Evolutionary conservation across 2,888 invertebrate species (phyloP).

Genomic region (Cheilosia vernalis): DNA sequence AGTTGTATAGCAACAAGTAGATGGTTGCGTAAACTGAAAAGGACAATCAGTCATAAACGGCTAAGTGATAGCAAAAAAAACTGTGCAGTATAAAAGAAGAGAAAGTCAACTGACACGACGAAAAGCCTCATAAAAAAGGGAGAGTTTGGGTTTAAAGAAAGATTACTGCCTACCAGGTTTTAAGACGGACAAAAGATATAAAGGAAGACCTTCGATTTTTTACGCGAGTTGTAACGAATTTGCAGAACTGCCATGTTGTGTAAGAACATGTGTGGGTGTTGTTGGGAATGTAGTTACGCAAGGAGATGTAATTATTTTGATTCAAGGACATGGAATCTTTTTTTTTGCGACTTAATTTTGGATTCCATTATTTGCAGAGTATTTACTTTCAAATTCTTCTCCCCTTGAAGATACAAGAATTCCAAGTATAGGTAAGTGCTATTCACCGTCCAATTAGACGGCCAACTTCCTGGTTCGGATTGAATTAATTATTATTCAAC

Average conservation of each 20-base stretch:
- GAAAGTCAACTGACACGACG: slow-evolving; percentile 2
- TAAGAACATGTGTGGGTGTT: slow-evolving; percentile 13
- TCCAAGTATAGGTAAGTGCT: too few species aligned
- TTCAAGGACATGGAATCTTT: neutral
- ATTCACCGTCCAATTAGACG: slow-evolving; percentile 49
- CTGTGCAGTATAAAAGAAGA: slow-evolving; percentile 25
- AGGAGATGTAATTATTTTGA: neutral
- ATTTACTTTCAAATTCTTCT: too few species aligned
- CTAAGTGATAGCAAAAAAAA: neutral
- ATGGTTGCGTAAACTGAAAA: slow-evolving; percentile 22
- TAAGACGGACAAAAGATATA: neutral
- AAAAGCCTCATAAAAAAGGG: slow-evolving; percentile 13
- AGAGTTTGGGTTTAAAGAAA: neutral
- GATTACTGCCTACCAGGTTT: neutral
- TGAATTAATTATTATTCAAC: slow-evolving; percentile 75
- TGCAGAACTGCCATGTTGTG: neutral
- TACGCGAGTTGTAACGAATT: slow-evolving; percentile 30
- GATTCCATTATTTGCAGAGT: too few species aligned
- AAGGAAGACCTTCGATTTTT: slow-evolving; percentile 41
- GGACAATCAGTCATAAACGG: slow-evolving; percentile 22
- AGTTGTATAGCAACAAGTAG: slow-evolving; percentile 4
- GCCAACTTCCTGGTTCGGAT: slow-evolving; percentile 64
- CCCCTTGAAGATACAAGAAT: too few species aligned
- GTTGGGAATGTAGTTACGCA: neutral
- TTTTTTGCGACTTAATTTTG: too few species aligned